Base-by-base conservation (phyloP, 2,888 invertebrate species). In the Ennomos erosarius region DNA sequence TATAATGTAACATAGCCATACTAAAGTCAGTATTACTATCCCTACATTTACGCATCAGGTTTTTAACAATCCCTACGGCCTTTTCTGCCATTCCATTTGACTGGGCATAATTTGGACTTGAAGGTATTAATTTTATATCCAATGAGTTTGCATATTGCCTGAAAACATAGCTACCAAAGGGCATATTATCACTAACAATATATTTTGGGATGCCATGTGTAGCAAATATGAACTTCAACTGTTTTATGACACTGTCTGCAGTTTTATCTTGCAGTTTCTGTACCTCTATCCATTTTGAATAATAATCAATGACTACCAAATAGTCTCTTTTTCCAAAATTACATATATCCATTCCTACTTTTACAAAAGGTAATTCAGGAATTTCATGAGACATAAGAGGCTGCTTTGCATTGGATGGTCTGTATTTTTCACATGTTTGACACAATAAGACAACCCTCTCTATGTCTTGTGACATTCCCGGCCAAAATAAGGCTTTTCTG, bases 21-120 rank as follows among this genome's bases (percentile, higher is more conserved):
- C 16, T 16, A 16, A 16, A 16, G 16, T 16, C 16, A 16, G 16
- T 16, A 16, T 16, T 16, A 16, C 16, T 16, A 3, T 16, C 16
- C 16, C 16, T 16, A 62, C 59, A 60, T 64, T 50, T 70, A 59
- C 59, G 45, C 62, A 62, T 60, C 35, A 67, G 59, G 60, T 42
- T 55, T 52, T 33, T 61, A 50, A 61, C 55, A 60, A 66, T 55
- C 16, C n/a, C 9, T 9, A 40, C 40, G 8, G 40, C 40, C n/a
- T 40, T 40, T 12, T 40, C 40, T 2, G 40, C 12, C 40, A 40
- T 12, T 12, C 40, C 40, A 9, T 40, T 40, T 12, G n/a, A n/a
- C 12, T 12, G 12, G 5, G 40, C n/a, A 40, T 40, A 40, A 1
- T 13, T 11, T 5, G 40, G 40, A 16, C 16, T 16, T 40, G 13